phyloP scores from a whole-genome alignment of 2,888 invertebrate species.

The Nephrotoma appendiculata region DNA sequence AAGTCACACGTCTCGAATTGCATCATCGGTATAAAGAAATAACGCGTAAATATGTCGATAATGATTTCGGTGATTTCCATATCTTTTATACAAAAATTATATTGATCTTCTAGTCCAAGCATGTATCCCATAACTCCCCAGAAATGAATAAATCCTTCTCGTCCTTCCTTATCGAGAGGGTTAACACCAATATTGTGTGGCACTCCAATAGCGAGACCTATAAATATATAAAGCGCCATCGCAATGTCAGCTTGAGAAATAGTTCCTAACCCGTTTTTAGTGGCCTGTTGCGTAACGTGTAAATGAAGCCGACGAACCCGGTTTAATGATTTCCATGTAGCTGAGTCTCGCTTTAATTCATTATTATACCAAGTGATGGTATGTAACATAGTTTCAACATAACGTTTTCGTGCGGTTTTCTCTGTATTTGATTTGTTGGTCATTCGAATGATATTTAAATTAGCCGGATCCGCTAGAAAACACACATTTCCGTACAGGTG shows the following conservation, averaged over 20 bases:
- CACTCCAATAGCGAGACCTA: not conserved
- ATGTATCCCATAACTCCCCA: conserved; percentile 1
- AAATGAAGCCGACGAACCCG: conserved; percentile 45
- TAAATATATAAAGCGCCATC: not conserved
- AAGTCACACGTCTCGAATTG: not conserved
- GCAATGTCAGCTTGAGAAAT: not conserved
- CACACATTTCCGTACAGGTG: not conserved
- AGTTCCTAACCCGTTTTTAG: not conserved
- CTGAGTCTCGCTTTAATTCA: not conserved
- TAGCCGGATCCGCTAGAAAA: not conserved
- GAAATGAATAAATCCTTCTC: conserved; percentile 7
- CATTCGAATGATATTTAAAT: not conserved
- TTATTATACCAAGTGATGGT: not conserved
- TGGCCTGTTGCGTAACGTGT: not conserved
- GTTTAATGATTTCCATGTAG: conserved; percentile 46
- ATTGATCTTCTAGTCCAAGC: conserved; percentile 5
- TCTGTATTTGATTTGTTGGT: not conserved
- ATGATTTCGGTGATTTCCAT: not conserved
- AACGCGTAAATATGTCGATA: not conserved
- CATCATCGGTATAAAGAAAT: conserved; percentile 1
- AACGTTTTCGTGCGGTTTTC: not conserved
- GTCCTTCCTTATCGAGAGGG: not conserved
- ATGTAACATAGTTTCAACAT: not conserved
- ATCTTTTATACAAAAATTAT: not conserved
- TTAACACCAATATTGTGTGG: not conserved